A percentile compares a stretch with the other conserved stretches of the same genome.
Evolutionary conservation across 2,113 vertebrate species (phyloP).

Genomic region (Serinus canaria): DNA sequence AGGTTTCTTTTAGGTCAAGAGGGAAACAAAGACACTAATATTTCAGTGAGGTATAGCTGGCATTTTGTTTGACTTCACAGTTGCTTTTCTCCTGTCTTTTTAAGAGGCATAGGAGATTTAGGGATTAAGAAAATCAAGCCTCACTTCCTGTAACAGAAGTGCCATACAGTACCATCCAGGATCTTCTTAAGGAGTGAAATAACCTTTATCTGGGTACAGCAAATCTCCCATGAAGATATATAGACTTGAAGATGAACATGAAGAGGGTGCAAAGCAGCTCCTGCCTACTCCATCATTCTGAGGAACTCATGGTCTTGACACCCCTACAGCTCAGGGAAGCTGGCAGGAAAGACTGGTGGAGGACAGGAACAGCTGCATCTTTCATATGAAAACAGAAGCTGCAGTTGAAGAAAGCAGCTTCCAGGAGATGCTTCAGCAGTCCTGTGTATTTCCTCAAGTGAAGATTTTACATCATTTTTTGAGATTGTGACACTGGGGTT

Average conservation of each 20-base stretch:
- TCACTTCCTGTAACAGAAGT: not conserved
- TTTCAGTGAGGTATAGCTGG: not conserved
- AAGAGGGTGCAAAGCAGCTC: not conserved
- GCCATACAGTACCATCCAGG: not conserved
- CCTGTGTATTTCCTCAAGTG: not conserved
- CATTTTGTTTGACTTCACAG: not conserved
- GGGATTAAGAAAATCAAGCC: not conserved
- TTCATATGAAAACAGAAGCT: not conserved
- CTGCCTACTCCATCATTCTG: not conserved
- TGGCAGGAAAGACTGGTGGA: not conserved
- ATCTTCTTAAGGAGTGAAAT: not conserved
- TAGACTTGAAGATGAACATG: not conserved
- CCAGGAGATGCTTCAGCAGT: not conserved
- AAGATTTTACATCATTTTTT: not conserved
- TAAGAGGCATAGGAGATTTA: not conserved
- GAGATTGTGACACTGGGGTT: not conserved
- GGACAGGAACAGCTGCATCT: not conserved
- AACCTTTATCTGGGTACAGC: not conserved
- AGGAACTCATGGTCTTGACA: not conserved
- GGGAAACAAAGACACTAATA: not conserved
- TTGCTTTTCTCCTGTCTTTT: not conserved
- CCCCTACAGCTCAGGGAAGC: not conserved
- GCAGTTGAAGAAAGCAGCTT: not conserved
- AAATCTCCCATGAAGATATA: not conserved
- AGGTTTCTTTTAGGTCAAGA: not conserved